Conservation (phyloP, 2,113 vertebrate species). For the Oryctolagus cuniculus region mOryCun1.1 NC_091440.1:122115001-122115500, state of each 20-base stretch:
- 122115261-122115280: slow-evolving; percentile 3
- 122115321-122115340: not conserved
- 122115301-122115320: not conserved
- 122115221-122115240: not conserved
- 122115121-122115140: not conserved
- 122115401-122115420: not conserved
- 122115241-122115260: not conserved
- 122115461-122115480: not conserved
- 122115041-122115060: not conserved
- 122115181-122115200: not conserved
- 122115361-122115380: not conserved
- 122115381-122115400: not conserved
- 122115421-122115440: not conserved
- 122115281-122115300: not conserved
- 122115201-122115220: not conserved
- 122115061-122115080: not conserved
- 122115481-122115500: not conserved
- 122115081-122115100: not conserved
- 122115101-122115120: not conserved
- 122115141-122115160: not conserved
- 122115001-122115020: not conserved
- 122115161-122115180: not conserved
- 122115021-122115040: not conserved
- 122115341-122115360: not conserved
- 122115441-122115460: not conserved